Percentiles rank a stretch among this genome's conserved stretches.
Conservation (phyloP, 2,797 vertebrate species). For the Helarctos malayanus region DNA sequence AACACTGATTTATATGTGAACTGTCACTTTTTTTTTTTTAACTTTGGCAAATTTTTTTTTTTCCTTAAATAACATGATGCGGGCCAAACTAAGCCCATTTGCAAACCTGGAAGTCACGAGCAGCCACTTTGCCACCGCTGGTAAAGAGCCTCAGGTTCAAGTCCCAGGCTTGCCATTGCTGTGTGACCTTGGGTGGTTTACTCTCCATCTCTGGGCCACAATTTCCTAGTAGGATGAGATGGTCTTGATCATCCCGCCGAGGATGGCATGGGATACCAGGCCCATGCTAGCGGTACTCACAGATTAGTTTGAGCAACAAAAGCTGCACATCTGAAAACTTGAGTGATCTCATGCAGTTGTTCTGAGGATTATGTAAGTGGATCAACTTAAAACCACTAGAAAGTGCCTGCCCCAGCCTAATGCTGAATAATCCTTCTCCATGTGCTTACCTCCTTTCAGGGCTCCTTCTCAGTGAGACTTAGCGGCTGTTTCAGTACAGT, state of each 20-base stretch:
- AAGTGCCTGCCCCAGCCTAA: background rate
- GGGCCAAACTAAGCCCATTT: background rate
- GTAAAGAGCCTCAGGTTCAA: background rate
- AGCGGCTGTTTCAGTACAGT: background rate
- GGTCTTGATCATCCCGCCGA: background rate
- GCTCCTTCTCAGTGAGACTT: background rate
- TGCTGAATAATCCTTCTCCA: background rate
- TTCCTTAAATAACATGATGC: background rate
- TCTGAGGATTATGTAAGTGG: conserved; percentile 14
- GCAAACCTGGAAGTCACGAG: background rate
- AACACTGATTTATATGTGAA: background rate
- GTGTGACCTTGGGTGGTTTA: background rate
- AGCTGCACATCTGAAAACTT: background rate
- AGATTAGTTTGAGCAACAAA: background rate
- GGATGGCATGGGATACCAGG: background rate
- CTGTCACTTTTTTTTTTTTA: background rate
- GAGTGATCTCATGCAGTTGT: background rate
- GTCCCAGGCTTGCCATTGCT: background rate
- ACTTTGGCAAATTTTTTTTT: background rate
- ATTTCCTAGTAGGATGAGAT: background rate
- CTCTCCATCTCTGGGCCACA: background rate
- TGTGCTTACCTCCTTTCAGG: background rate
- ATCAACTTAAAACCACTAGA: conserved; percentile 6
- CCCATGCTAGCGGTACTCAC: background rate
- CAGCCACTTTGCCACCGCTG: background rate